Evolutionary conservation across 2,113 vertebrate genomes (phyloP).

Genomic region (Plecturocebus donacophilus): DNA sequence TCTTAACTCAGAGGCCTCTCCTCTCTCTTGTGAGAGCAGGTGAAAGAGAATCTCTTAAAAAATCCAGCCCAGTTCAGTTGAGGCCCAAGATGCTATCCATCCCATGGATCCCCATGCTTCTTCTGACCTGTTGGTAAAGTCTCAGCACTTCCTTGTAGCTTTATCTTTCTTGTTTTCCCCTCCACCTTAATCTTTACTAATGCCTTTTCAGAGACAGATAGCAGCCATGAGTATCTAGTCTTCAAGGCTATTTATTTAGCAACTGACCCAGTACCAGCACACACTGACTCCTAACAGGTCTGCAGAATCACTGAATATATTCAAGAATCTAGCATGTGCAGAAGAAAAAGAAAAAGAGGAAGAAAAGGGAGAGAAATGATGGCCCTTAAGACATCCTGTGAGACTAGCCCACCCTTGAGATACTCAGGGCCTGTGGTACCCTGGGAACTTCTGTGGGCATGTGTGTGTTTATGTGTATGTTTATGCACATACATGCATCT

Average conservation of each 20-base stretch:
- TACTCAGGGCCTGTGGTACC: accelerated
- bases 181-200: not conserved
- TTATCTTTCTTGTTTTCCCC: not conserved
- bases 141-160: not conserved
- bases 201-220: not conserved
- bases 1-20: accelerated
- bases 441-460: not conserved
- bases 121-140: not conserved
- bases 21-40: not conserved
- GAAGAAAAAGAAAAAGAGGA: not conserved
- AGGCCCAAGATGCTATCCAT: accelerated
- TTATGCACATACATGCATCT: accelerated
- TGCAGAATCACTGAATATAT: not conserved
- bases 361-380: not conserved
- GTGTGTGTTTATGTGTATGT: not conserved
- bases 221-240: not conserved
- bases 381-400: not conserved
- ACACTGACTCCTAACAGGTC: not conserved
- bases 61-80: not conserved
- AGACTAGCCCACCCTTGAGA: too few species aligned
- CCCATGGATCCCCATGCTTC: not conserved
- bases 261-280: not conserved
- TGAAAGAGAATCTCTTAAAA: not conserved
- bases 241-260: constrained; percentile 7
- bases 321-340: not conserved